phyloP scores from a whole-genome alignment of 92 coral and sea anemone genomes.

The Siderastrea siderea region DNA sequence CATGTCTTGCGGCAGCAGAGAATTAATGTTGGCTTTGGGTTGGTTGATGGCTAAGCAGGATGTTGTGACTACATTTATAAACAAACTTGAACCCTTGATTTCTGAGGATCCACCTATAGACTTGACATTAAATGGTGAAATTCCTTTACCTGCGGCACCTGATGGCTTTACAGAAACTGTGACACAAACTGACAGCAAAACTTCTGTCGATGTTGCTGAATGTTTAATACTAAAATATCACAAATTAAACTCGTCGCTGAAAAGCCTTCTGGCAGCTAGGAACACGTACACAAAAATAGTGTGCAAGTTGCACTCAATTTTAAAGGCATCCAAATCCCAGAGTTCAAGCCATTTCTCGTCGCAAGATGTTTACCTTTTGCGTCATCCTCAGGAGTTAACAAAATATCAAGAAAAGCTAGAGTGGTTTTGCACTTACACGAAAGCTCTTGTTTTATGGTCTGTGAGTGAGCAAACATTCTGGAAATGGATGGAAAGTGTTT shows the following conservation, averaged over 20 bases:
- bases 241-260: constrained; percentile 69
- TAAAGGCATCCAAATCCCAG: constrained; percentile 16
- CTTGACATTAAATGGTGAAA: constrained; percentile 1
- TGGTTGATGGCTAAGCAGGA: constrained; percentile 92
- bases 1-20: constrained; percentile 89
- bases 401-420: constrained; percentile 69
- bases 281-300: constrained; percentile 67
- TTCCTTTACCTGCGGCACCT: constrained; percentile 21
- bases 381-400: constrained; percentile 72
- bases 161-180: not conserved
- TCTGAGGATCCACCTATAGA: constrained; percentile 74
- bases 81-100: constrained; percentile 29
- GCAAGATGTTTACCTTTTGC: constrained; percentile 82
- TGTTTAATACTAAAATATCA: constrained; percentile 69
- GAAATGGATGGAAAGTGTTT: constrained; percentile 96
- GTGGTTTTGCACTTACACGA: constrained; percentile 71
- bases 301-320: constrained; percentile 74
- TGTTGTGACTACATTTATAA: constrained; percentile 57
- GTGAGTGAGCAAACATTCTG: constrained; percentile 82
- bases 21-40: constrained; percentile 84
- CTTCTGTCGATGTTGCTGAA: constrained; percentile 25
- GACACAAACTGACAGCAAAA: not conserved
- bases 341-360: constrained; percentile 79
- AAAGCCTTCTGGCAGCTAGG: constrained; percentile 75
- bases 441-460: constrained; percentile 66